A percentile compares a stretch with the other conserved stretches of the same genome.
phyloP scores from a whole-genome alignment of 2,797 vertebrate species.

The Cryptoprocta ferox region DNA sequence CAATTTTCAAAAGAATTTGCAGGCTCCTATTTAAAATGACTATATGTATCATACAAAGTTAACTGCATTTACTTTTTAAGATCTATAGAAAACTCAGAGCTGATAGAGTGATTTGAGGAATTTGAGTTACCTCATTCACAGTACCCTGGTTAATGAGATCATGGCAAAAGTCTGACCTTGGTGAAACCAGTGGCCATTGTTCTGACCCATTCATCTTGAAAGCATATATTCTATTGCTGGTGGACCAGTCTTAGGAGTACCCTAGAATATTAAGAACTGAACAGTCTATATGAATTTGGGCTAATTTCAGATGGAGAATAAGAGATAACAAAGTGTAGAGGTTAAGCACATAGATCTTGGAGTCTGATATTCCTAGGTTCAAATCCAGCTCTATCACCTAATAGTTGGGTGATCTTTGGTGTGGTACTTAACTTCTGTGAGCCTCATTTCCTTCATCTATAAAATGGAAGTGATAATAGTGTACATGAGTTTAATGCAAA shows the following conservation, averaged over 20 bases:
- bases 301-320: background rate
- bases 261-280: background rate
- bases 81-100: background rate
- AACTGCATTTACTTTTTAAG: constrained; percentile 27
- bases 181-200: background rate
- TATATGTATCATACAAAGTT: background rate
- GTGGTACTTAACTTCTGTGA: background rate
- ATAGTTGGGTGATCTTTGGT: background rate
- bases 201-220: background rate
- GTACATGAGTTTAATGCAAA: background rate
- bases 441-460: background rate
- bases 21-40: background rate
- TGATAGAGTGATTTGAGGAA: background rate
- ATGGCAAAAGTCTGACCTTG: background rate
- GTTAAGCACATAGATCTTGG: background rate
- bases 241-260: background rate
- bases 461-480: background rate
- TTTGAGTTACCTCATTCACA: background rate
- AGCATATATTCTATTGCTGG: background rate
- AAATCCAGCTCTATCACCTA: background rate
- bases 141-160: background rate
- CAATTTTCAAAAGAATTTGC: background rate
- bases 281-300: background rate
- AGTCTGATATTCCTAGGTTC: background rate
- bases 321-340: background rate